Conservation (phyloP, 2,797 vertebrate genomes). For the Aplochiton taeniatus region DNA sequence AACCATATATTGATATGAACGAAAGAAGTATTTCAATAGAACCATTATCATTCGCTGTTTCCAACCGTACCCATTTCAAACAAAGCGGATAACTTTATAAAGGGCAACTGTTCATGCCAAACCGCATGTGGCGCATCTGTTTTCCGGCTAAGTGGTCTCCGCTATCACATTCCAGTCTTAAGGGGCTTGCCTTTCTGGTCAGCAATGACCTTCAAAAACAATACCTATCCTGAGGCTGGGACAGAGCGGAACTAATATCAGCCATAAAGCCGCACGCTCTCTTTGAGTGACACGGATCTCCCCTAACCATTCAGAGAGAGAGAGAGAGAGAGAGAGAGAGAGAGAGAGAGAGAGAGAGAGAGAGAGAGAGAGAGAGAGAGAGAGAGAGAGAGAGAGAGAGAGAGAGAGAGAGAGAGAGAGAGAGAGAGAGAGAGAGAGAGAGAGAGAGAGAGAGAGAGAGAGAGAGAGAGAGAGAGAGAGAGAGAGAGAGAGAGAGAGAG, state of each 20-base stretch:
- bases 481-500: conserved; percentile 30
- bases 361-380: background rate
- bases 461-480: conserved; percentile 42
- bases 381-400: background rate
- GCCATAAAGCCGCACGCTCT: conserved; percentile 58
- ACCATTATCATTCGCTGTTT: too few relatives aligned
- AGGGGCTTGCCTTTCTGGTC: conserved; percentile 37
- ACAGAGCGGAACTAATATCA: conserved; percentile 66
- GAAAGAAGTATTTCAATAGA: too few relatives aligned
- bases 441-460: conserved; percentile 13
- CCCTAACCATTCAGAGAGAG: conserved; percentile 32
- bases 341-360: conserved; percentile 28
- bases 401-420: conserved; percentile 13
- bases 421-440: conserved; percentile 33
- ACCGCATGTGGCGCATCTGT: conserved; percentile 21
- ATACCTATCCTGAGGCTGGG: conserved; percentile 39
- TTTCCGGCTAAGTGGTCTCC: too few relatives aligned
- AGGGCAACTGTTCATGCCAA: conserved; percentile 4
- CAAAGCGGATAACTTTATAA: too few relatives aligned
- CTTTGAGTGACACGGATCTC: conserved; percentile 52
- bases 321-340: conserved; percentile 26
- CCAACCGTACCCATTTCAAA: too few relatives aligned
- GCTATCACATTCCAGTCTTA: conserved; percentile 31
- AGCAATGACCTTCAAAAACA: conserved; percentile 66
- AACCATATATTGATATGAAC: too few relatives aligned